These are phyloP conservation scores for Osmoderma eremita DNA, from an alignment of 2,888 invertebrate genomes.

Conservation along the genomic window DNA sequence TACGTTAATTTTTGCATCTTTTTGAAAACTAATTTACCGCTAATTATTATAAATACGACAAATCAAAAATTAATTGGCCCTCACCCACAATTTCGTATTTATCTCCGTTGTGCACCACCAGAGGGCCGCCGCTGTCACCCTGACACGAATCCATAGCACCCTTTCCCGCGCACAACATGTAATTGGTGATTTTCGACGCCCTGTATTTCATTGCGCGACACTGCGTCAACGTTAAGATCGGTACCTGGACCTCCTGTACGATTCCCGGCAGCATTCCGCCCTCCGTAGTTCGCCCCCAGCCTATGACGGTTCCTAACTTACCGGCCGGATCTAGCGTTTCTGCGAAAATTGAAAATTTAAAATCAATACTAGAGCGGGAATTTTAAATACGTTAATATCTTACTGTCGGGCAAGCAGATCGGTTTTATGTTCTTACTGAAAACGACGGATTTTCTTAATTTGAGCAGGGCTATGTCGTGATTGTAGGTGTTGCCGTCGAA, in stretches of 20 bases:
- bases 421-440: conserved; percentile 82
- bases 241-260: conserved; percentile 86
- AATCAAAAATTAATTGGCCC: conserved; percentile 47
- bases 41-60: not conserved
- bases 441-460: conserved; percentile 78
- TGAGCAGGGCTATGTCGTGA: conserved; percentile 84
- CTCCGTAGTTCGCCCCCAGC: conserved; percentile 87
- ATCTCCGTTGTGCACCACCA: conserved; percentile 78
- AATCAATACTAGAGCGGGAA: too few species aligned
- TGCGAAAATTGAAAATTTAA: conserved; percentile 51
- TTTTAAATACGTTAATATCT: not conserved
- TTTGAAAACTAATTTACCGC: not conserved
- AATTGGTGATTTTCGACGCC: conserved; percentile 81
- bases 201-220: conserved; percentile 87
- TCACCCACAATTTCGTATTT: conserved; percentile 83
- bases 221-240: conserved; percentile 80
- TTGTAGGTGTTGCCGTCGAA: conserved; percentile 88
- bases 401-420: conserved; percentile 74
- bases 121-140: conserved; percentile 88
- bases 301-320: conserved; percentile 80
- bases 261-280: conserved; percentile 82
- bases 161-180: conserved; percentile 87
- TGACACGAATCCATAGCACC: conserved; percentile 87
- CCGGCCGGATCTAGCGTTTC: conserved; percentile 74
- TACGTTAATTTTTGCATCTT: too few species aligned